Evolutionary conservation across 1,140 invertebrate species (phyloP), one percentile per base, ranked within the genome.

Genomic region (Drosophila bocqueti): DNA sequence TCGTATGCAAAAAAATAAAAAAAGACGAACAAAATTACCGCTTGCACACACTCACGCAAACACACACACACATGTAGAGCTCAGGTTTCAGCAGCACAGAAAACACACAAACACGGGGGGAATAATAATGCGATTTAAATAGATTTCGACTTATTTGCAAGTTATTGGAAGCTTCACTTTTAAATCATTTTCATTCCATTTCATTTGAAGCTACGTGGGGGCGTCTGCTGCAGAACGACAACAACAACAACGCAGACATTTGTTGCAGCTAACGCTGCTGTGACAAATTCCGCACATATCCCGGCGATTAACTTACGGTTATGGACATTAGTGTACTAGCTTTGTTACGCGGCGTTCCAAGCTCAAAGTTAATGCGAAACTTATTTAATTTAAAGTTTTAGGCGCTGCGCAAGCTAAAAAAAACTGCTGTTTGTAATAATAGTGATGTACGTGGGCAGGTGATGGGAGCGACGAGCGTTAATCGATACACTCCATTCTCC

Each of bases 261-360:
- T 24, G 54, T 64, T 46, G 45, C 43, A 50, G 34, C 43, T 10
- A 3, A 16, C 16, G 29, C 52, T 29, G 24, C 16, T 34, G 11
- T 11, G 36, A 26, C 10, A 13, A 38, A n/a, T 13, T 21, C 4
- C 7, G 8, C 29, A n/a, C 26, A 8, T 26, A 42, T 54, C 26
- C 45, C 57, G 29, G 6, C 38, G 43, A 10, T 11, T 29, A 66
- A 91, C 89, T 91, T 91, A 91, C 89, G 89, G 89, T 91, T 85
- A 91, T 91, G 84, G 89, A 91, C 89, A 91, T 91, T 83, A 91
- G 89, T 85, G 76, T 55, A 82, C 75, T 79, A 65, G 61, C 69
- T 90, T 79, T 81, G 63, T 89, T 82, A 72, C 76, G 74, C 78
- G 66, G 54, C 75, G 74, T 69, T 90, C 43, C 54, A 73, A 79